Evolutionary conservation across 2,797 vertebrate species (phyloP).

Genomic region (Orientallactaga sibirica): DNA sequence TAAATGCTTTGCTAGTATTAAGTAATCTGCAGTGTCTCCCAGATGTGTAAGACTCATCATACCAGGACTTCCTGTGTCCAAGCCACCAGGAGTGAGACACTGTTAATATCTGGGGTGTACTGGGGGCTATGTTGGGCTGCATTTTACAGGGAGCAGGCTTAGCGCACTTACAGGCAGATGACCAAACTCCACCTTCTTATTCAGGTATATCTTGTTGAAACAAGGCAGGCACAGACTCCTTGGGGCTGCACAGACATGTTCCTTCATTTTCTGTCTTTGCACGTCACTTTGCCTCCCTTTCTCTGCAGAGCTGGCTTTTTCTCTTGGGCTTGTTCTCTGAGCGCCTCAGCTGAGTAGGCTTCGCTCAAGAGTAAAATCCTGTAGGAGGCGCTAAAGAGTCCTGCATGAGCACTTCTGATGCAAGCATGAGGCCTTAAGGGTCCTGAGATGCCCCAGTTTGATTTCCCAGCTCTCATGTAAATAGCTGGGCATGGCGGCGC

Average conservation of each 20-base stretch:
- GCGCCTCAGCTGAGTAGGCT: not conserved
- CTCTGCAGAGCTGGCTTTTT: not conserved
- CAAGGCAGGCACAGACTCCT: not conserved
- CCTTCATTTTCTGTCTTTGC: not conserved
- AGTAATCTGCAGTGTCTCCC: not conserved
- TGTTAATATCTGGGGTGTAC: not conserved
- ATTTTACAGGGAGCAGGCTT: not conserved
- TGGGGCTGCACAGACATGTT: not conserved
- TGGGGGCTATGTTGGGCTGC: not conserved
- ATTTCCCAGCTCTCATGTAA: no score
- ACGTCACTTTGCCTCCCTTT: not conserved
- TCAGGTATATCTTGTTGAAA: not conserved
- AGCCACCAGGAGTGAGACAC: not conserved
- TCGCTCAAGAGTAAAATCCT: not conserved
- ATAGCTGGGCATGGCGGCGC: no score
- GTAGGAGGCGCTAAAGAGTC: no score
- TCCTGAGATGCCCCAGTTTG: no score
- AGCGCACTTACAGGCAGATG: no score
- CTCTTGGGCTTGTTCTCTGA: not conserved
- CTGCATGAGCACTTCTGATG: no score
- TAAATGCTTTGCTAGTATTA: not conserved
- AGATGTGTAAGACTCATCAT: not conserved
- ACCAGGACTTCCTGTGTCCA: not conserved
- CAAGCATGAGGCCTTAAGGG: no score
- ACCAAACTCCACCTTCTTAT: not conserved